Evolutionary conservation across 1,140 invertebrate genomes (phyloP).

Genomic region (Drosophila malerkotliana): DNA sequence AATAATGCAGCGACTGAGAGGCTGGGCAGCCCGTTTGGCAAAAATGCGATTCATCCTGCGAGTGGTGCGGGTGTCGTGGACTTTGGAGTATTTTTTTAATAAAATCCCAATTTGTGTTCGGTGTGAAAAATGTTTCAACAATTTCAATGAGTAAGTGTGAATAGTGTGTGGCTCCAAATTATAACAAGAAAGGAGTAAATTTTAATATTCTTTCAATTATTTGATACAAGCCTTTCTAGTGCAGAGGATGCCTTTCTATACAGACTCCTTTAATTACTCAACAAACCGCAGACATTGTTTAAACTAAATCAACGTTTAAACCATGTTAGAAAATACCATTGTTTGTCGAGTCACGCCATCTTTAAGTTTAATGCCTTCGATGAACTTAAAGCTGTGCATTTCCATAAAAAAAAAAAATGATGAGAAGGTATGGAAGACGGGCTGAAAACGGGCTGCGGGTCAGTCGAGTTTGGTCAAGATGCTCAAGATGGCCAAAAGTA

Average conservation of each 20-base stretch:
- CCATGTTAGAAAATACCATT: conserved; percentile 15
- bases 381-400: conserved; percentile 52
- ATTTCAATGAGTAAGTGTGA: not conserved
- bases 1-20: not conserved
- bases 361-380: conserved; percentile 28
- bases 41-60: conserved; percentile 19
- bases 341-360: conserved; percentile 65
- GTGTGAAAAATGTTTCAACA: conserved; percentile 3
- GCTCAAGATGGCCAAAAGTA: conserved; percentile 30
- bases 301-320: conserved; percentile 18
- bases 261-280: not conserved
- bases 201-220: not conserved
- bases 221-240: not conserved
- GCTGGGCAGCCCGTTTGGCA: not conserved
- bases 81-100: not conserved
- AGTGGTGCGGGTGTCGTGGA: not conserved
- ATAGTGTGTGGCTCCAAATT: not conserved
- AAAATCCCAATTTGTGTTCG: not conserved
- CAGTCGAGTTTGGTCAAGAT: conserved; percentile 18
- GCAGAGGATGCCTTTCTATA: not conserved
- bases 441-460: conserved; percentile 29
- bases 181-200: too few species aligned
- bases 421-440: conserved; percentile 9
- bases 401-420: conserved; percentile 69
- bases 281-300: not conserved